A percentile compares a stretch with the other conserved stretches of the same genome.
These are phyloP conservation scores for Ganaspis brasiliensis DNA, from an alignment of 2,888 invertebrate species.

Conservation along the genomic window DNA sequence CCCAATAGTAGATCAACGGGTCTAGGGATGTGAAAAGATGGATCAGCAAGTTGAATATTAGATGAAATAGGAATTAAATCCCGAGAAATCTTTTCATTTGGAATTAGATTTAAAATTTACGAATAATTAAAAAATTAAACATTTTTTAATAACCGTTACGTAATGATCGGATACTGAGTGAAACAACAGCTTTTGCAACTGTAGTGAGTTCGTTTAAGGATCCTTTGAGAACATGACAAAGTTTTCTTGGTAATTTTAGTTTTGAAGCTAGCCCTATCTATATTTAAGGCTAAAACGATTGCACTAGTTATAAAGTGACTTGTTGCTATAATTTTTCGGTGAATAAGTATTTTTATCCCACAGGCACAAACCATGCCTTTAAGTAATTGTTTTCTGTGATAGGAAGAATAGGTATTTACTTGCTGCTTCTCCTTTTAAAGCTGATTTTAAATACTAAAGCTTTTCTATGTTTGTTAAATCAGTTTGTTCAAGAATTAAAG, in stretches of 20 bases:
- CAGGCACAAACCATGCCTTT: conserved; percentile 51
- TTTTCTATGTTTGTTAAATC: no score
- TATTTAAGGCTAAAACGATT: conserved; percentile 29
- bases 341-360: no score
- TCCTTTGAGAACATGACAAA: conserved; percentile 50
- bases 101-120: background rate
- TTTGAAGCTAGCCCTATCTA: conserved; percentile 32
- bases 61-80: conserved; percentile 43
- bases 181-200: no score
- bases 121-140: conserved; percentile 43
- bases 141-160: conserved; percentile 47
- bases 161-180: conserved; percentile 42
- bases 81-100: no score
- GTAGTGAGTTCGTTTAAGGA: no score
- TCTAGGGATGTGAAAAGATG: conserved; percentile 52
- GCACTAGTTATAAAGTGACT: conserved; percentile 49
- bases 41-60: no score
- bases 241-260: background rate
- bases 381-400: no score
- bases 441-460: no score
- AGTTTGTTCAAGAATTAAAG: conserved; percentile 45
- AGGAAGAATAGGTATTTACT: no score
- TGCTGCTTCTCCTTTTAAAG: no score
- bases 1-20: no score
- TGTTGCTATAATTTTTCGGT: no score